Evolutionary conservation across 2,113 vertebrate species (phyloP).

Genomic region (Blennius ocellaris): DNA sequence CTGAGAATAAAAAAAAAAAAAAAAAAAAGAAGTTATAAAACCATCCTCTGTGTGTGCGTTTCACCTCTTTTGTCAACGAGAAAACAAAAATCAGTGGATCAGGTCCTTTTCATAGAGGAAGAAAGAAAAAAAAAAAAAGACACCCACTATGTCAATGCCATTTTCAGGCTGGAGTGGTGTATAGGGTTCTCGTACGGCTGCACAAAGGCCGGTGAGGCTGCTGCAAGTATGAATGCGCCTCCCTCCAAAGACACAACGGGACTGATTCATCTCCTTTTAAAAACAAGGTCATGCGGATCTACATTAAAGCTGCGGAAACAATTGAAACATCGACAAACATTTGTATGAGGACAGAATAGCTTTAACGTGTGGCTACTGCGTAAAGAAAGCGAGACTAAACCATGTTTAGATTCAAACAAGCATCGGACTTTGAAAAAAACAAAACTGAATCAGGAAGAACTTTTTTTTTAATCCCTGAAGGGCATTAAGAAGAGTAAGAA

Average conservation of each 20-base stretch:
- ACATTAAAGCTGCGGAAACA: too few species aligned
- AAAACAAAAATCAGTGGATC: too few species aligned
- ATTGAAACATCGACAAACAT: not conserved
- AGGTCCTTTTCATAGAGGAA: not conserved
- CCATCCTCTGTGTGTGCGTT: conserved; percentile 21
- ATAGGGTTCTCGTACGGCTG: conserved; percentile 10
- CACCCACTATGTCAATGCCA: conserved; percentile 12
- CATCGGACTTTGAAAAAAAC: too few species aligned
- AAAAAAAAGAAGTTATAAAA: conserved; percentile 58
- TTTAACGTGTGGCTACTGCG: too few species aligned
- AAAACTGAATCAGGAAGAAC: too few species aligned
- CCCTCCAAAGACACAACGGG: not conserved
- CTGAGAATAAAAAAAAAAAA: conserved; percentile 73
- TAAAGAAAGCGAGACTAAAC: too few species aligned
- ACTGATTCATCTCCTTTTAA: not conserved
- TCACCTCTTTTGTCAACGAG: too few species aligned
- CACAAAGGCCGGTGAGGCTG: conserved; percentile 2
- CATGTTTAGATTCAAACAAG: too few species aligned
- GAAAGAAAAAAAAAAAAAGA: not conserved
- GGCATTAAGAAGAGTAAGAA: too few species aligned
- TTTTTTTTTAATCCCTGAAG: too few species aligned
- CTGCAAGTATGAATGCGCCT: conserved; percentile 1
- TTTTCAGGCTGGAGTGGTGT: not conserved
- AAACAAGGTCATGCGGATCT: not conserved
- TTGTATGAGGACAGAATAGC: too few species aligned